Evolutionary conservation across 2,797 vertebrate species (phyloP), one percentile per base, ranked within the genome.

Genomic region (Sebastes hubbsi): DNA sequence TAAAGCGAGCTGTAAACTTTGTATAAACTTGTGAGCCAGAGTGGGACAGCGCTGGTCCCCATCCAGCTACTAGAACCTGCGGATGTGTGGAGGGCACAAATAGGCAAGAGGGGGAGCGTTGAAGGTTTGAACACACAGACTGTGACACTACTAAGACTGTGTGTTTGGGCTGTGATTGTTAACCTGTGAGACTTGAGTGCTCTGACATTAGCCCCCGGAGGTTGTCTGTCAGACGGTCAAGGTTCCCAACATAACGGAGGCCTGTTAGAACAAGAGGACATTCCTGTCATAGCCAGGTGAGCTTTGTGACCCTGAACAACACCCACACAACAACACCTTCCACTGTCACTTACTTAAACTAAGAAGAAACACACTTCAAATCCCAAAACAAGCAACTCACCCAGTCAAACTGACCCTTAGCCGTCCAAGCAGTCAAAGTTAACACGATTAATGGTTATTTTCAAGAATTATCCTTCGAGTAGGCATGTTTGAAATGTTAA

Each of bases 231-330:
- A 91, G 84, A 81, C 80, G 88, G 93, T 94, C 91, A 93, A 95
- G 89, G 92, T 88, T 91, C 75, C 81, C 72, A 83, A 88, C 78
- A 75, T 55, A 86, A 87, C 86, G 79, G 38, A 87, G 88, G 87
- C 94, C 85, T 94, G 94, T 92, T 91, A 42, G 86, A 85, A 94
- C 94, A 93, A 75, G 92, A 93, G 56, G 85, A 94, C 90, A 95
- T 96, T 95, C 94, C 93, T 89, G 67, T 88, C 90, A 88, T 93
- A 92, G 75, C 83, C 91, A 92, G 90, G 88, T 89, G 90, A 91
- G 85, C 77, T 72, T 58, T 65, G 80, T 89, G 91, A 93, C 91
- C 92, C 85, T 76, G 75, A 91, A 85, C 75, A 88, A 72, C 89
- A 86, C 80, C 72, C 73, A 77, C 16, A 81, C 79, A 81, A 75